Conservation (phyloP, 2,113 vertebrate genomes). For the Nothocercus julius region DNA sequence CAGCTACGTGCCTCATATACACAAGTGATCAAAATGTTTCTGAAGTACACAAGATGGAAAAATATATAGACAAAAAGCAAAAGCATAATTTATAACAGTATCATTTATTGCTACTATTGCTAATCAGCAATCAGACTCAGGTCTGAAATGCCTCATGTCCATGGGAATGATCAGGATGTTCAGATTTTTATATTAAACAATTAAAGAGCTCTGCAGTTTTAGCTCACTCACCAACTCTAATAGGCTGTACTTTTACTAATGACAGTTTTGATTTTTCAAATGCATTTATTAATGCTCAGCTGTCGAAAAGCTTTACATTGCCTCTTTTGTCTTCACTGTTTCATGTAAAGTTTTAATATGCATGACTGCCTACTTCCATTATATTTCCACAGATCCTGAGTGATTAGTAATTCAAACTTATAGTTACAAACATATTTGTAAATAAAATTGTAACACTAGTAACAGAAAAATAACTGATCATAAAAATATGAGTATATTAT, state of each 20-base stretch:
- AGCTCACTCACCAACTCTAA: not conserved
- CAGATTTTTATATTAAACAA: not conserved
- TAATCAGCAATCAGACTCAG: not conserved
- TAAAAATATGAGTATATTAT: not conserved
- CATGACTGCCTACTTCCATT: not conserved
- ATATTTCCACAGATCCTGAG: not conserved
- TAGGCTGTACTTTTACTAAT: not conserved
- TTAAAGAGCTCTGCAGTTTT: not conserved
- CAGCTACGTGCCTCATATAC: not conserved
- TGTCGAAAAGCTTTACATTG: not conserved
- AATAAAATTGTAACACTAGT: not conserved
- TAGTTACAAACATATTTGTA: not conserved
- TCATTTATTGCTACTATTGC: not conserved
- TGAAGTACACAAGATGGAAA: not conserved
- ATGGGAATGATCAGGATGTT: not conserved
- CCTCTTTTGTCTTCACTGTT: not conserved
- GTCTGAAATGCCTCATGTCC: not conserved
- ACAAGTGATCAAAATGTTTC: not conserved
- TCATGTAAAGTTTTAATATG: not conserved
- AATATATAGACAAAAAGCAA: not conserved
- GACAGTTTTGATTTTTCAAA: not conserved
- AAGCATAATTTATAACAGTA: not conserved
- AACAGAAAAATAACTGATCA: not conserved
- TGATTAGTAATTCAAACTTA: not conserved
- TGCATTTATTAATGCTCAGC: not conserved